Base-by-base conservation (phyloP, 2,113 vertebrate species). In the Machaerirhynchus nigripectus region DNA sequence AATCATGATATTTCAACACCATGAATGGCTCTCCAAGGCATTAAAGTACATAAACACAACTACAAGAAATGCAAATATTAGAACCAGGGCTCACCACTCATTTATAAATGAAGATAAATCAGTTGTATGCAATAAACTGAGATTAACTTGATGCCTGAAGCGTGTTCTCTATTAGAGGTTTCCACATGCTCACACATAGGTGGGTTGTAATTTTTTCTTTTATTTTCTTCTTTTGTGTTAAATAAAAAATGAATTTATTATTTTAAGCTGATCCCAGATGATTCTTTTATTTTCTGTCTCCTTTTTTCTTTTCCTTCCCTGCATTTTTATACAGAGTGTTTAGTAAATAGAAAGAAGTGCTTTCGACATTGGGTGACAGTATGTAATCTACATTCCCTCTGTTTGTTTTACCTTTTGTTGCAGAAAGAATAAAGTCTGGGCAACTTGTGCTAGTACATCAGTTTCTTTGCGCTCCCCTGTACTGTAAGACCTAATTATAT, bases 401-500 rank as follows among this genome's bases (percentile, higher is more conserved):
- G 90, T 96, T 97, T 95, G 70, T 94, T 96, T 96, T 96, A 93
- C 95, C 96, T 97, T 97, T 97, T 97, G 94, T 97, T 94, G 68
- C 37, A 75, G 88, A 89, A 97, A 97, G 95, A 97, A 97, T 93
- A 61, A 95, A 97, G 93, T 96, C 94, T 35, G 85, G 76, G 86
- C 73, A 95, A 97, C 96, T 97, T 96, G 37, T 22, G 42, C 70
- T 71, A 49, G 84, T 96, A 92, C 95, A 96, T 95, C 95, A 89
- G 91, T 97, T 95, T 91, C 85, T 94, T 86, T 84, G 90, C 96
- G 65, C 94, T 93, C 81, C 71, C 96, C 91, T 78, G 91, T 97
- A 97, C 95, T 67, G 60, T 97, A 97, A 95, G 96, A 98, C 91
- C 93, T 98, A 97, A 98, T 98, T 98, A 97, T 98, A 97, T 98